Evolutionary conservation across 2,888 invertebrate genomes (phyloP), one percentile per base, ranked within the genome.

Genomic region (Agonopterix arenella): DNA sequence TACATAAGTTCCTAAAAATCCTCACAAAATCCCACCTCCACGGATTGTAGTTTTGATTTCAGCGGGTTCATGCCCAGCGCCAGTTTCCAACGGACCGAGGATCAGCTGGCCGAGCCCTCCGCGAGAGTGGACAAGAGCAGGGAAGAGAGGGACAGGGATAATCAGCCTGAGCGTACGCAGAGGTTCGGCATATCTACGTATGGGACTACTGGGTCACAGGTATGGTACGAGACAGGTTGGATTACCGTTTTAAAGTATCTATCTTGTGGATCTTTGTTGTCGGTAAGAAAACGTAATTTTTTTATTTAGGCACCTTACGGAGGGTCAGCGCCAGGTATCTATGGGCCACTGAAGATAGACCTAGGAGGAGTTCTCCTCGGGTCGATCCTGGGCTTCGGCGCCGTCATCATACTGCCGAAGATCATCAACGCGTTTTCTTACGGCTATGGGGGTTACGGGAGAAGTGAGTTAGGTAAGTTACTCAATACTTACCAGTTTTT

Each of bases 311-410:
- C 79, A 18, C 76, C 77, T 0, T 88, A 80, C 53, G 86, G 88
- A n/a, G 68, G 79, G 43, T 76, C 88, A 5, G 79, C 86, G 0
- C 86, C 88, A 2, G 93, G 94, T 0, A 79, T 92, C 10, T 94
- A 95, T 60, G 92, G 92, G 1, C 95, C 95, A 0, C 88, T 94
- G 53, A 96, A 95, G 82, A 92, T 96, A 48, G 96, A 96, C 66
- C 84, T 96, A 0, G 96, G 96, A 5, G 96, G 96, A 0, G 92
- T 96, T 8, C 91, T 96, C 7, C 81, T 96, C 18, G 96, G 96
- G 0, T 95, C 95, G 2, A 90, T 96, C 1, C 90, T 96, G 45
- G 96, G 96, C 0, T 92, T 96, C 47, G 96, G 96, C 10, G 95
- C 95, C 1, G 92, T 96, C 52, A 85, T 96, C 11, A 91, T 96